These are phyloP conservation scores for Nemoura dubitans DNA, from an alignment of 2,888 invertebrate species.

Conservation along the genomic window DNA sequence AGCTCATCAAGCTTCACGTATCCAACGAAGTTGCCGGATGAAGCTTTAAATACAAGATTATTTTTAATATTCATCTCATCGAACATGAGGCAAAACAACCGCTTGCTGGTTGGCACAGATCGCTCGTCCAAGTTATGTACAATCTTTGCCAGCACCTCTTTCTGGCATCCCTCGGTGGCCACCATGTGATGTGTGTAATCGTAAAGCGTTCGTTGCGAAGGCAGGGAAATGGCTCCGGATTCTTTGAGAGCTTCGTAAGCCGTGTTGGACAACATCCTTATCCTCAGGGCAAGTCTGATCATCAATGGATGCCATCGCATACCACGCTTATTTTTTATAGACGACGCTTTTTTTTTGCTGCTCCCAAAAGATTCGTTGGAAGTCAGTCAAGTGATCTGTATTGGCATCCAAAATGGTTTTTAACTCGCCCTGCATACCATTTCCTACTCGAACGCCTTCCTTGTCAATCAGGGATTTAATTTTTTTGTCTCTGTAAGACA, in stretches of 20 bases:
- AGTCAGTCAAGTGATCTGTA: not conserved
- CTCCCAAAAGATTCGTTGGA: constrained; percentile 14
- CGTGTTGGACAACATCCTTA: constrained; percentile 14
- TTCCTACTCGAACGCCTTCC: no score
- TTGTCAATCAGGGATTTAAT: no score
- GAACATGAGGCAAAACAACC: no score
- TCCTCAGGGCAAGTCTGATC: constrained; percentile 31
- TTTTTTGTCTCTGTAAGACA: no score
- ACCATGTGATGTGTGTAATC: constrained; percentile 14
- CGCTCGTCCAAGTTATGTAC: not conserved
- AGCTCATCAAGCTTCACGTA: constrained; percentile 21
- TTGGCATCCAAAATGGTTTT: no score
- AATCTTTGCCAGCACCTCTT: not conserved
- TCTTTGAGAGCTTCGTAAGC: not conserved
- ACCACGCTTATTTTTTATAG: constrained; percentile 8
- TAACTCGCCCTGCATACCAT: no score
- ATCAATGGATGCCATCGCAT: constrained; percentile 39
- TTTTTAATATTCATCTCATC: no score
- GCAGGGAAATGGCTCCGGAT: not conserved
- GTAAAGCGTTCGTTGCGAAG: constrained; percentile 22
- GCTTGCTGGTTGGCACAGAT: not conserved
- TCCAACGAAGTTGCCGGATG: constrained; percentile 8
- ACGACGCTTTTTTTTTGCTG: constrained; percentile 47
- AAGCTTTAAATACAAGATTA: not conserved
- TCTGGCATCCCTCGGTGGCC: constrained; percentile 16